These are phyloP conservation scores for Myotis lucifugus DNA, from an alignment of 2,113 vertebrate species.

Conservation along the genomic window DNA sequence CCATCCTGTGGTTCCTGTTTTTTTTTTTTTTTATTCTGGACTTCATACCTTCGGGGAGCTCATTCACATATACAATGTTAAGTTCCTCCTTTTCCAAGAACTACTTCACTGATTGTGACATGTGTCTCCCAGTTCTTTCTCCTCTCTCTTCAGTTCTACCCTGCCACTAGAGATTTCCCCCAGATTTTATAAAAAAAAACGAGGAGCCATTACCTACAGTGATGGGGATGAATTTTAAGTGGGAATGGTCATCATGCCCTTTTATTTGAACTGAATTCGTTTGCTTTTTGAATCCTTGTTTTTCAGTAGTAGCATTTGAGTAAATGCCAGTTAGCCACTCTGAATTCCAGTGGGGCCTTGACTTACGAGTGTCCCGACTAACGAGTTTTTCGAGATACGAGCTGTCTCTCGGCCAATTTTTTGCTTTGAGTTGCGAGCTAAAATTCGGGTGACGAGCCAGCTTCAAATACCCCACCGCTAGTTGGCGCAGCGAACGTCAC, in stretches of 20 bases:
- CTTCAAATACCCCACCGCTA: too few relatives aligned
- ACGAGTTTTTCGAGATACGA: too few relatives aligned
- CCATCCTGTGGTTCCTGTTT: neutral
- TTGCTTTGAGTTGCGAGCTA: too few relatives aligned
- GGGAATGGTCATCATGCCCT: neutral
- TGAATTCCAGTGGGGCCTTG: neutral
- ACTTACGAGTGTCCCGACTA: too few relatives aligned
- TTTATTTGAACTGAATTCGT: conserved; percentile 45
- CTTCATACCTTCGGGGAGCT: neutral
- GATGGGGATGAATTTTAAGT: conserved; percentile 38
- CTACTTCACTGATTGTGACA: neutral
- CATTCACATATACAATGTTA: neutral
- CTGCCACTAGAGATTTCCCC: neutral
- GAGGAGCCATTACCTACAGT: neutral
- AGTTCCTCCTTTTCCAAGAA: conserved; percentile 40
- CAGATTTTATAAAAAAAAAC: neutral
- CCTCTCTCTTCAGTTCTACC: neutral
- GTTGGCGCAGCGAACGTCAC: too few relatives aligned
- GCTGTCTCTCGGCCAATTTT: too few relatives aligned
- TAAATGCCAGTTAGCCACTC: neutral
- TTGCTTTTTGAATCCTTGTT: conserved; percentile 26
- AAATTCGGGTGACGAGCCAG: too few relatives aligned
- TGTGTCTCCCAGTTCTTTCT: conserved; percentile 49
- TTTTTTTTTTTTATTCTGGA: conserved; percentile 22
- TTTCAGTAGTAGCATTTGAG: conserved; percentile 36